Base-by-base conservation (phyloP, 2,888 invertebrate genomes). In the Trachelus tabidus region DNA sequence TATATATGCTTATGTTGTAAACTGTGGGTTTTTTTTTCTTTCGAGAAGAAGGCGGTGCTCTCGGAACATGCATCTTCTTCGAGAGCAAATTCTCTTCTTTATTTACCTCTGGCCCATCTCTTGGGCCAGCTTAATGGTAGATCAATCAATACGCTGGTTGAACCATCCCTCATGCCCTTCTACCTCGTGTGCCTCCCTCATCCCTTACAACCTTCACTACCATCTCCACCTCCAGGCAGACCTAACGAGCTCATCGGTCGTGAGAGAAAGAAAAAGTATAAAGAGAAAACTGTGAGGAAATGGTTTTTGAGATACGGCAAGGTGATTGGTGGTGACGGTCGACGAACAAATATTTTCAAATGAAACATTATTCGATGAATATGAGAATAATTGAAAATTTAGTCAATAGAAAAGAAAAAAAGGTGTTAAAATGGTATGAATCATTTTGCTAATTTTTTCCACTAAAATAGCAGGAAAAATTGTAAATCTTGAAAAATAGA, bases 181-280 rank as follows among this genome's bases (percentile, higher is more conserved):
- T 31, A 11, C 33, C 37, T 75, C 15, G 35, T 37, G 31, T 37
- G 11, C 56, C 77, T 37, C 37, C 37, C 81, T 76, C 78, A 76
- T 34, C 79, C 74, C 79, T 75, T 77, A 77, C 77, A n/a, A 31
- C 78, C 73, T 73, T 79, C 34, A 34, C 34, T 12, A 73, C 81
- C 82, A 79, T 83, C 81, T 79, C 82, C 83, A 34, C 37, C 83
- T 83, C 79, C 83, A 80, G 80, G 81, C 82, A 79, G 83, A 85
- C 84, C 87, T 90, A 90, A 90, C 89, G 89, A 90, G 89, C 88
- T 87, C 88, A 87, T 89, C 88, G 86, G 84, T 87, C 86, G 85
- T 80, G 79, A n/a, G 37, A 77, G 15, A 85, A 85, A 84, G 86
- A 87, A 87, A 86, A 84, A 82, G 84, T 4, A 37, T 40, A 15